These are phyloP conservation scores for Himalopsyche anomala DNA, from an alignment of 2,888 invertebrate genomes.

Conservation along the genomic window DNA sequence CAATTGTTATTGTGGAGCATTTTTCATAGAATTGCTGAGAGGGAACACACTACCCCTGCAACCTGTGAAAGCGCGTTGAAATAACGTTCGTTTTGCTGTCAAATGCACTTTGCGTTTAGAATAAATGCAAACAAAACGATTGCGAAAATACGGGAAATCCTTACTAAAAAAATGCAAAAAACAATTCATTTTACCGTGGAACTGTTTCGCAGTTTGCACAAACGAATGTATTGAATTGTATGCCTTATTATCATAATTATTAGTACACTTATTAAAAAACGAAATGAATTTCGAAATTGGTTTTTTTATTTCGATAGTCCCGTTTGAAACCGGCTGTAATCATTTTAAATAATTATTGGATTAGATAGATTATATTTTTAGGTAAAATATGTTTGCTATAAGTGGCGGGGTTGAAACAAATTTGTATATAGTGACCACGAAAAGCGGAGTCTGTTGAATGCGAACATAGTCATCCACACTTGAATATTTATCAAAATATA, in stretches of 20 bases:
- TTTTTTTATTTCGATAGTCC: too few species aligned
- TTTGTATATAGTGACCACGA: too few species aligned
- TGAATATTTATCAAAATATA: too few species aligned
- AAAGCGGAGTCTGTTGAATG: too few species aligned
- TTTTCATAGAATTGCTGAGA: background rate
- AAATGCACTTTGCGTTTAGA: background rate
- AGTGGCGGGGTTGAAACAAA: too few species aligned
- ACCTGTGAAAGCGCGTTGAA: background rate
- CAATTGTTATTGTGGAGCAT: background rate
- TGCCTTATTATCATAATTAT: background rate
- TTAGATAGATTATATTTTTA: too few species aligned
- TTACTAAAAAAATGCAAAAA: background rate
- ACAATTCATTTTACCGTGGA: background rate
- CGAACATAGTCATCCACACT: too few species aligned
- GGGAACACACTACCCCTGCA: background rate
- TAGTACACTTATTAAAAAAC: too few species aligned
- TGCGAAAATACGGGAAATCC: background rate
- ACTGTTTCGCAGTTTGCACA: background rate
- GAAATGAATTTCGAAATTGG: too few species aligned
- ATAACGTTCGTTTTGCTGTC: conserved; percentile 3
- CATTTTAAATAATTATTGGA: too few species aligned
- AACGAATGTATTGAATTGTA: background rate
- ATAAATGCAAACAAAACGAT: background rate
- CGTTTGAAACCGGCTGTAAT: too few species aligned
- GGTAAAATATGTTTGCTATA: too few species aligned